Conservation (phyloP, 2,888 invertebrate species). For the Cantharis lateralis region DNA sequence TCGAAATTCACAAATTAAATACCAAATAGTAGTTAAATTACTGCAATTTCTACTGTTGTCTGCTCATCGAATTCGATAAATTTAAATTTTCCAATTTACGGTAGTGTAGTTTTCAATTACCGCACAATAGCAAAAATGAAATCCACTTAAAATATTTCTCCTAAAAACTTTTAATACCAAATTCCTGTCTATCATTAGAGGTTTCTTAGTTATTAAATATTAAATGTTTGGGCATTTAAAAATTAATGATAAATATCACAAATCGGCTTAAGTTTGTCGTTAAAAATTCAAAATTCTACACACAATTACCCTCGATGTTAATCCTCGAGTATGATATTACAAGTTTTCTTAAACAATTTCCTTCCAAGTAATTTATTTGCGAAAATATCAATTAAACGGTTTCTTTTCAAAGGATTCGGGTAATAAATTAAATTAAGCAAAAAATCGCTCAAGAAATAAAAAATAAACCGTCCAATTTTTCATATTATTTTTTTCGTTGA, state of each 20-base stretch:
- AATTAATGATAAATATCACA: neutral
- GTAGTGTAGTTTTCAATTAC: neutral
- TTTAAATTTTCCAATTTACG: neutral
- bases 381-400: neutral
- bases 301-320: neutral
- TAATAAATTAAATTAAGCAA: too few relatives aligned
- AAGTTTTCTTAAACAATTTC: neutral
- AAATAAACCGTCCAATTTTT: neutral
- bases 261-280: neutral
- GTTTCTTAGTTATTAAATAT: neutral
- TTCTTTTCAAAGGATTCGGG: neutral
- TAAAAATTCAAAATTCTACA: neutral
- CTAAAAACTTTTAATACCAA: neutral
- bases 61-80: neutral
- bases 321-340: neutral
- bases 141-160: neutral
- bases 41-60: neutral
- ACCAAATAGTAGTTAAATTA: neutral
- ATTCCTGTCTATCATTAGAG: neutral
- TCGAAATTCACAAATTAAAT: neutral
- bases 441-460: neutral
- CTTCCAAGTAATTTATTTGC: neutral
- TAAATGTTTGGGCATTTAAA: neutral
- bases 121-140: neutral
- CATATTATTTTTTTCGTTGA: neutral